Evolutionary conservation across 2,888 invertebrate species (phyloP).

Genomic region (Barypeithes pellucidus): DNA sequence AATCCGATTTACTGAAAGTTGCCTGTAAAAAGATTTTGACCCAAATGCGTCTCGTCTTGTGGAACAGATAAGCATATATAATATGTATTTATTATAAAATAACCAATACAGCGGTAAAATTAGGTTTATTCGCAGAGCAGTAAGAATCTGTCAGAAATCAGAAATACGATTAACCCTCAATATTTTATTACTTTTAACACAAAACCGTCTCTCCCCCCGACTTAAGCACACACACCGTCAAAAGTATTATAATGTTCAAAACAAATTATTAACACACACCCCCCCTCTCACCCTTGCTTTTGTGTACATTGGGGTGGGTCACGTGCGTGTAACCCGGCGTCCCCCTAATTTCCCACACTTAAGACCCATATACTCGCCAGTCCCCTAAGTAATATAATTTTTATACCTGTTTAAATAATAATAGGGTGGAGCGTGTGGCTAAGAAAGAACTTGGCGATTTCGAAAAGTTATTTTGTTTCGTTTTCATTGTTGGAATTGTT

Average conservation of each 20-base stretch:
- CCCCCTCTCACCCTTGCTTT: neutral
- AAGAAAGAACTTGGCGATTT: slow-evolving; percentile 31
- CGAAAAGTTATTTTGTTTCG: slow-evolving; percentile 31
- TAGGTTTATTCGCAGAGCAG: too few relatives aligned
- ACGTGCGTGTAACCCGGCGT: slow-evolving; percentile 35
- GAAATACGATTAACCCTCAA: neutral
- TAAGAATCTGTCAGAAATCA: too few relatives aligned
- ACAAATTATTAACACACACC: slow-evolving; percentile 8
- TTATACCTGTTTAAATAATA: slow-evolving; percentile 43
- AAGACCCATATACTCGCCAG: slow-evolving; percentile 26
- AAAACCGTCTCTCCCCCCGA: too few relatives aligned
- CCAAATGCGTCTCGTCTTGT: too few relatives aligned
- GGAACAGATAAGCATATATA: too few relatives aligned
- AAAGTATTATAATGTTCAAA: slow-evolving; percentile 1
- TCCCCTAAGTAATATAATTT: slow-evolving; percentile 29
- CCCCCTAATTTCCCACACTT: slow-evolving; percentile 46
- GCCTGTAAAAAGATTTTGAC: too few relatives aligned
- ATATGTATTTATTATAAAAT: too few relatives aligned
- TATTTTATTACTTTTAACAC: too few relatives aligned
- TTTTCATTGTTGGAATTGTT: slow-evolving; percentile 33
- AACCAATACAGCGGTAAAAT: too few relatives aligned
- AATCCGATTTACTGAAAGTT: too few relatives aligned
- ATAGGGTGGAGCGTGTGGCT: slow-evolving; percentile 43
- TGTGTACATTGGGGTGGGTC: slow-evolving; percentile 42
- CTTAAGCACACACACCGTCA: neutral